Evolutionary conservation across 2,113 vertebrate genomes (phyloP).

Genomic region (Maylandia zebra): DNA sequence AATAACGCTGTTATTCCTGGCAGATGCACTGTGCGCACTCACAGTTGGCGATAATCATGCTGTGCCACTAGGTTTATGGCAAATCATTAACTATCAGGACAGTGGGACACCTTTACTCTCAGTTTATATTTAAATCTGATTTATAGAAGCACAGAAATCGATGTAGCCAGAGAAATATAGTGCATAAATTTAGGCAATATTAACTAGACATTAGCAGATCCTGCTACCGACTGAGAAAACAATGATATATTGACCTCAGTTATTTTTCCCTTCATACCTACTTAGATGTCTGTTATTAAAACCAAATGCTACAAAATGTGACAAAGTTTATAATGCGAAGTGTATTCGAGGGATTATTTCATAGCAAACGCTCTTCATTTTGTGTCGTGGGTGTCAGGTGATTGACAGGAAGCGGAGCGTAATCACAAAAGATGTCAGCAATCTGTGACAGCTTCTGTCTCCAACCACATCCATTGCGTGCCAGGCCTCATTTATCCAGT

Average conservation of each 20-base stretch:
- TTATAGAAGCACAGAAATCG: neutral
- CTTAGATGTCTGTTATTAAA: neutral
- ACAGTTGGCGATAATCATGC: conserved; percentile 27
- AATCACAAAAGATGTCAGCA: conserved; percentile 26
- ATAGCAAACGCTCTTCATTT: neutral
- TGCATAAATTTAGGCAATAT: neutral
- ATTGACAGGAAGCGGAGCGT: conserved; percentile 12
- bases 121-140: neutral
- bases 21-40: conserved; percentile 16
- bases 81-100: conserved; percentile 5
- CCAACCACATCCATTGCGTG: neutral
- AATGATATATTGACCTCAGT: neutral
- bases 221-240: neutral
- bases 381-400: conserved; percentile 6
- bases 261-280: neutral
- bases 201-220: neutral
- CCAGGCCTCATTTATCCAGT: neutral
- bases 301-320: neutral
- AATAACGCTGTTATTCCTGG: conserved; percentile 42
- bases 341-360: neutral
- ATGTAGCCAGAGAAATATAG: neutral
- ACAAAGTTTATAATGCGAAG: neutral
- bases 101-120: neutral
- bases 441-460: conserved; percentile 6
- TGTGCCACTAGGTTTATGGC: neutral